A percentile compares a stretch with the other conserved stretches of the same genome.
Conservation (phyloP, 1,140 invertebrate species). For the Nylanderia fulva region DNA sequence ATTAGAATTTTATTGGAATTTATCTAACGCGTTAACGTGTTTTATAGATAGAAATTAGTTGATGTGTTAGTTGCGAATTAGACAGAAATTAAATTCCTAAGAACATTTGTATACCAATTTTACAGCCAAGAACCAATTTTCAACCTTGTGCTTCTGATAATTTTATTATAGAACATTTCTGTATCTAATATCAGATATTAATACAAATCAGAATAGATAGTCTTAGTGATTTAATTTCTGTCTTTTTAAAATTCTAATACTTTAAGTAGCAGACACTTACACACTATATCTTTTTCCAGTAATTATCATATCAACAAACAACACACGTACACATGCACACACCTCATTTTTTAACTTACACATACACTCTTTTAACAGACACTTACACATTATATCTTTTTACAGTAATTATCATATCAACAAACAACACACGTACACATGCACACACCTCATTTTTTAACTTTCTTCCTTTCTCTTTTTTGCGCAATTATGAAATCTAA, state of each 20-base stretch:
- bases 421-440: no score
- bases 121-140: neutral
- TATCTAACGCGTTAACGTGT: no score
- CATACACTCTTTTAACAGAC: no score
- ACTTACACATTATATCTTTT: neutral
- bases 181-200: no score
- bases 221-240: neutral
- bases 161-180: no score
- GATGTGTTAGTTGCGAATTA: no score
- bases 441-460: neutral
- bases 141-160: neutral
- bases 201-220: neutral
- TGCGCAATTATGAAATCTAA: neutral
- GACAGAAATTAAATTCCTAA: no score
- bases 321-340: no score
- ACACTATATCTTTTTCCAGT: neutral
- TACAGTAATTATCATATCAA: neutral
- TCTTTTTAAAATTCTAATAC: neutral
- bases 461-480: neutral
- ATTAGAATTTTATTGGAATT: no score
- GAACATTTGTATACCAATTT: no score
- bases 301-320: neutral
- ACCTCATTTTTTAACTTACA: neutral
- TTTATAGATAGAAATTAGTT: neutral
- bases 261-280: neutral